phyloP scores from a whole-genome alignment of 1,140 invertebrate genomes.

The Trachymyrmex septentrionalis region DNA sequence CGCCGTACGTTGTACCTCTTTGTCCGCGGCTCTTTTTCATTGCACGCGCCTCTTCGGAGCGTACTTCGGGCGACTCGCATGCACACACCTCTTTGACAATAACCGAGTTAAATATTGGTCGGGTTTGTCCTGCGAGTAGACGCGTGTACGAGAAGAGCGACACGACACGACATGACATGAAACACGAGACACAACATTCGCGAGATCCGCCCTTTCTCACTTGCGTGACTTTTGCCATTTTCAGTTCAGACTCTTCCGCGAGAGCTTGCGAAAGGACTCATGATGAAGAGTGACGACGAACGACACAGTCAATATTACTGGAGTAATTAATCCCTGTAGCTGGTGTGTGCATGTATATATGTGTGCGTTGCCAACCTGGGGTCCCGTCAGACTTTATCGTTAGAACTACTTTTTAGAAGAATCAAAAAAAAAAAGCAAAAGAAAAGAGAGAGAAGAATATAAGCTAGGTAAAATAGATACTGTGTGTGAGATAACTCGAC shows the following conservation, averaged over 20 bases:
- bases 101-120: slow-evolving; percentile 78
- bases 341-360: slow-evolving; percentile 85
- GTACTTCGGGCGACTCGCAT: slow-evolving; percentile 71
- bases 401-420: slow-evolving; percentile 71
- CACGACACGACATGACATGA: background rate
- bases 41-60: slow-evolving; percentile 69
- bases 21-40: slow-evolving; percentile 68
- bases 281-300: slow-evolving; percentile 79
- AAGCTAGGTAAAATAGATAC: slow-evolving; percentile 71
- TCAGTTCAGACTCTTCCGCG: slow-evolving; percentile 64
- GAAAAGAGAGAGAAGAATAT: slow-evolving; percentile 22
- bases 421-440: slow-evolving; percentile 59
- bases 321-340: slow-evolving; percentile 82
- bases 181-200: slow-evolving; percentile 33
- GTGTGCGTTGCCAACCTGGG: slow-evolving; percentile 84
- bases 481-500: slow-evolving; percentile 78
- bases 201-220: slow-evolving; percentile 36
- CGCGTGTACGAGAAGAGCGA: slow-evolving; percentile 68
- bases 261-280: slow-evolving; percentile 56
- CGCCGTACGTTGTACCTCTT: slow-evolving; percentile 74
- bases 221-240: slow-evolving; percentile 52
- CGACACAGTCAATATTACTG: slow-evolving; percentile 82
- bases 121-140: slow-evolving; percentile 76
- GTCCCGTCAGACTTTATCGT: slow-evolving; percentile 69
- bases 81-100: slow-evolving; percentile 84